Conservation (phyloP, 1,140 invertebrate genomes). For the Harpegnathos saltator region DNA sequence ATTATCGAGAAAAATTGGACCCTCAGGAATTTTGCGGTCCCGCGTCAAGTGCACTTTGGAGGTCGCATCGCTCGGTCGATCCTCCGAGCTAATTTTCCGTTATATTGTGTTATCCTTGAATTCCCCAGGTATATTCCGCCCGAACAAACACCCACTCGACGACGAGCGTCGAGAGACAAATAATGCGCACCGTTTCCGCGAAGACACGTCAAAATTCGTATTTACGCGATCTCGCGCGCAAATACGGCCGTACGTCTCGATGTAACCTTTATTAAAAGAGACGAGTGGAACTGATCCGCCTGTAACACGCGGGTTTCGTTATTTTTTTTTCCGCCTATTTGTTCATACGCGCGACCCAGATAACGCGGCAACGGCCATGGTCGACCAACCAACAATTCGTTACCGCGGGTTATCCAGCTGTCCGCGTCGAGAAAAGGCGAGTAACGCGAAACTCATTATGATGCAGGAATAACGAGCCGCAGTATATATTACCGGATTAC, state of each 20-base stretch:
- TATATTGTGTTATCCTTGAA: no score
- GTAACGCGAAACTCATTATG: slow-evolving; percentile 80
- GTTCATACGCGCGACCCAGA: slow-evolving; percentile 61
- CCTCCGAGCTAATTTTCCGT: no score
- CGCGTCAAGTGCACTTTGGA: no score
- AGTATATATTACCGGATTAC: slow-evolving; percentile 78
- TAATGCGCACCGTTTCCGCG: neutral
- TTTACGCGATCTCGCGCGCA: slow-evolving; percentile 15
- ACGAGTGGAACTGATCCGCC: slow-evolving; percentile 27
- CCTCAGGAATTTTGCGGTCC: neutral
- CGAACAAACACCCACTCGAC: no score
- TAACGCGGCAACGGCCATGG: slow-evolving; percentile 47
- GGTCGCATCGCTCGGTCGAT: no score
- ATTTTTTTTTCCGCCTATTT: slow-evolving; percentile 57
- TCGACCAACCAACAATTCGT: slow-evolving; percentile 70
- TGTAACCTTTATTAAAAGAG: slow-evolving; percentile 35
- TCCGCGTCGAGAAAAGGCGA: slow-evolving; percentile 70
- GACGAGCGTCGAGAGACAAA: neutral
- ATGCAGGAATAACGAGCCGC: slow-evolving; percentile 76
- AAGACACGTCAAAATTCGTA: neutral
- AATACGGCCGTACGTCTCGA: neutral
- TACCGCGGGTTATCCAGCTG: slow-evolving; percentile 70
- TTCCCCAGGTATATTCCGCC: no score
- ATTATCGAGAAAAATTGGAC: neutral
- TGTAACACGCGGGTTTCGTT: slow-evolving; percentile 54